These are phyloP conservation scores for Pristionchus mayeri DNA, from an alignment of 2,888 invertebrate species.

Conservation along the genomic window DNA sequence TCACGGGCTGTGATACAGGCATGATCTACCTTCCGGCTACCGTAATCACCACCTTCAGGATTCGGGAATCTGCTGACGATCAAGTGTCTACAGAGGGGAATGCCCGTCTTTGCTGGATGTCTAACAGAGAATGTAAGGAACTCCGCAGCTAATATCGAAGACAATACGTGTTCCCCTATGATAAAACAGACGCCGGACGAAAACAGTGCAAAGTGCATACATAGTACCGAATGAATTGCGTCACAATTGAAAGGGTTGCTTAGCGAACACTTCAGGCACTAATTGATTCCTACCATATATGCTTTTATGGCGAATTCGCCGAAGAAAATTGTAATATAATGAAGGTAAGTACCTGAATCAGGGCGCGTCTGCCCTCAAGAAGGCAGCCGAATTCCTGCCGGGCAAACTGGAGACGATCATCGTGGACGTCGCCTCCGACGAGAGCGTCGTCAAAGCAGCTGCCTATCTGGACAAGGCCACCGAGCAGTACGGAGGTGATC, in stretches of 20 bases:
- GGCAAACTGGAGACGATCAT: conserved; percentile 64
- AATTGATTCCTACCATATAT: no score
- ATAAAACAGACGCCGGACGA: neutral
- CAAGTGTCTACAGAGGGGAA: conserved; percentile 62
- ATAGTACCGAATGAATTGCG: neutral
- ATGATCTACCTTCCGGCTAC: neutral
- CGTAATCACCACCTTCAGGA: conserved; percentile 52
- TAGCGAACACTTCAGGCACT: neutral
- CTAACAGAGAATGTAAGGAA: conserved; percentile 60
- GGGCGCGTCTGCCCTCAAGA: conserved; percentile 22
- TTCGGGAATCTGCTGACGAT: conserved; percentile 67
- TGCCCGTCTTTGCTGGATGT: conserved; percentile 71
- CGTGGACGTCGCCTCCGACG: conserved; percentile 69
- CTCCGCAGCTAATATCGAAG: no score
- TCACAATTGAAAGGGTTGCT: no score
- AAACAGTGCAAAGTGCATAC: neutral
- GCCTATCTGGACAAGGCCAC: conserved; percentile 60
- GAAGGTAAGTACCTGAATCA: conserved; percentile 10
- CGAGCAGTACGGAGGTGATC: conserved; percentile 57
- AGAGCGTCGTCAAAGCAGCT: conserved; percentile 62
- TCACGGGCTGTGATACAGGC: conserved; percentile 69
- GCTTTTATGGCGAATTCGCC: no score
- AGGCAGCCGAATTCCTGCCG: conserved; percentile 17
- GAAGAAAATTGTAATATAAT: neutral
- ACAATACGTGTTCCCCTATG: neutral